Evolutionary conservation across 1,140 invertebrate genomes (phyloP).

Genomic region (Ceratina japonica): DNA sequence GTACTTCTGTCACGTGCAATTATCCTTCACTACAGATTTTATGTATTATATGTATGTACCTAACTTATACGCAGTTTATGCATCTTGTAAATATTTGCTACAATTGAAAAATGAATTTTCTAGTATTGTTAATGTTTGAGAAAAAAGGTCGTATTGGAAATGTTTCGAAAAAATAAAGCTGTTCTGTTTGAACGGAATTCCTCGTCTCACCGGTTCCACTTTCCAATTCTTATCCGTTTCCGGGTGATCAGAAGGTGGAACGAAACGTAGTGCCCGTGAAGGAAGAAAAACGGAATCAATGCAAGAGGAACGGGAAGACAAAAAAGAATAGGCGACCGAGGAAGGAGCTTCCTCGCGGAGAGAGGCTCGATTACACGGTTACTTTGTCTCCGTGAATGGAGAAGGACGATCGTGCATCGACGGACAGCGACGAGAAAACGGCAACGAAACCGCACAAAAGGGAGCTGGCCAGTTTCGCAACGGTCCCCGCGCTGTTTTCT

Average conservation of each 20-base stretch:
- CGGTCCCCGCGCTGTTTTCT: conserved; percentile 36
- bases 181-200: not conserved
- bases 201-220: not conserved
- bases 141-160: too few relatives aligned
- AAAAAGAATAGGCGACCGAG: conserved; percentile 15
- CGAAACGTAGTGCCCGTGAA: not conserved
- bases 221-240: not conserved
- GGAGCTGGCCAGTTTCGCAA: conserved; percentile 57
- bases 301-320: not conserved
- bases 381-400: conserved; percentile 72
- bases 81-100: too few relatives aligned
- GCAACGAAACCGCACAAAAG: conserved; percentile 69
- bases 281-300: conserved; percentile 10
- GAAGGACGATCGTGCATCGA: conserved; percentile 56
- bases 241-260: not conserved
- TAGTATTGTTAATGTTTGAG: too few relatives aligned
- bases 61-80: not conserved
- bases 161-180: not conserved
- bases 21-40: not conserved
- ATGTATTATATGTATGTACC: too few relatives aligned
- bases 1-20: not conserved
- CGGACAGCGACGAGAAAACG: conserved; percentile 39
- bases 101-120: too few relatives aligned
- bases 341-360: conserved; percentile 32
- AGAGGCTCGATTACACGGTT: conserved; percentile 73